phyloP scores from a whole-genome alignment of 1,140 invertebrate genomes.

The Physella acuta region DNA sequence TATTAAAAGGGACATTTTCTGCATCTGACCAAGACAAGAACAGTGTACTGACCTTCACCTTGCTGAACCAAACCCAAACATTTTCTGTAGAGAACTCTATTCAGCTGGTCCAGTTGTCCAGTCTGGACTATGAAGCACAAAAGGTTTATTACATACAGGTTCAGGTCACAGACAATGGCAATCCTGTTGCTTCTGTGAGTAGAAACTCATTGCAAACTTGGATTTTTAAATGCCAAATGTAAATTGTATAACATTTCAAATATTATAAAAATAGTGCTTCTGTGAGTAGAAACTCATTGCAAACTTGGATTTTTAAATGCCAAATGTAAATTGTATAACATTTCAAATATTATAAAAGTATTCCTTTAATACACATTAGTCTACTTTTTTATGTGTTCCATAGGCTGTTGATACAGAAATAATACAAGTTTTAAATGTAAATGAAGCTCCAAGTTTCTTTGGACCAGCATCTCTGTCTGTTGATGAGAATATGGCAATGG shows the following conservation, averaged over 20 bases:
- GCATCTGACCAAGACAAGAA: slow-evolving; percentile 33
- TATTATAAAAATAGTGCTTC: too few species aligned
- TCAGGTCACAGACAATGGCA: slow-evolving; percentile 33
- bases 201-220: too few species aligned
- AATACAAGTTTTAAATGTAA: slow-evolving; percentile 34
- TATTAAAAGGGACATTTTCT: slow-evolving; percentile 34
- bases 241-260: too few species aligned
- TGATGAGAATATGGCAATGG: slow-evolving; percentile 27
- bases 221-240: too few species aligned
- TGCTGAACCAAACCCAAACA: slow-evolving; percentile 32
- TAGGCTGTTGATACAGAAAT: too few species aligned
- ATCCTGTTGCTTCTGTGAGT: background rate
- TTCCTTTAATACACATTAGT: too few species aligned
- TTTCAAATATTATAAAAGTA: too few species aligned
- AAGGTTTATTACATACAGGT: slow-evolving; percentile 29
- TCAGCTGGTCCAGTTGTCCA: slow-evolving; percentile 19
- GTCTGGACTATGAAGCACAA: slow-evolving; percentile 35
- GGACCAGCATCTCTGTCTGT: slow-evolving; percentile 21
- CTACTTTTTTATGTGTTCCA: too few species aligned
- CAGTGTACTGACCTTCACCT: slow-evolving; percentile 29
- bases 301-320: too few species aligned
- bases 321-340: too few species aligned
- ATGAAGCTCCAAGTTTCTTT: slow-evolving; percentile 34
- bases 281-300: too few species aligned
- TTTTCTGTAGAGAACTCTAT: slow-evolving; percentile 29